phyloP scores from a whole-genome alignment of 1,140 invertebrate genomes.

The Ganaspis sp. region DNA sequence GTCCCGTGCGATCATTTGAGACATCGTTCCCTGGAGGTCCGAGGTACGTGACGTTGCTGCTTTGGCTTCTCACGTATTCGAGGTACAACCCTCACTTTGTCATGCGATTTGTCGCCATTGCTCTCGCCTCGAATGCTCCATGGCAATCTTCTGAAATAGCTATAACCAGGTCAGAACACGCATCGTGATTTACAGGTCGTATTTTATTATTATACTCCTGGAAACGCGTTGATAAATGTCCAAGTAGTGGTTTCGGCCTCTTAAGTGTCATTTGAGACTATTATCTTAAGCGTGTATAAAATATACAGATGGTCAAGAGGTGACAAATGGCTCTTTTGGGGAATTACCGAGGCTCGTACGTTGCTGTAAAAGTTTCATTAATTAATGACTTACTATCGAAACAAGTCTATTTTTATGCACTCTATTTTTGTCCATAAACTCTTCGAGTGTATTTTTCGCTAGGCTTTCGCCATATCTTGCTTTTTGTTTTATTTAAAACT shows the following conservation, averaged over 20 bases:
- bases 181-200: conserved; percentile 28
- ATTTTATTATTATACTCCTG: conserved; percentile 15
- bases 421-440: too few species aligned
- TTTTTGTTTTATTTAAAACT: too few species aligned
- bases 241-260: conserved; percentile 18
- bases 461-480: too few species aligned
- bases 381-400: neutral
- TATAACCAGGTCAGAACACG: conserved; percentile 22
- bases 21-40: conserved; percentile 72
- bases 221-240: conserved; percentile 19
- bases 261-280: conserved; percentile 22
- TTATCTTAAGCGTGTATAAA: neutral
- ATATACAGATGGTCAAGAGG: neutral
- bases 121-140: conserved; percentile 22
- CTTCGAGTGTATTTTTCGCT: too few species aligned
- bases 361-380: neutral
- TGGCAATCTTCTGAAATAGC: conserved; percentile 12
- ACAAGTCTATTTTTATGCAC: neutral
- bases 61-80: conserved; percentile 60
- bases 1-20: conserved; percentile 74
- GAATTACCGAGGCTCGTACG: neutral
- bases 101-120: conserved; percentile 59
- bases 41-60: conserved; percentile 66
- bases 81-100: conserved; percentile 40
- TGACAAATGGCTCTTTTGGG: neutral